phyloP scores from a whole-genome alignment of 2,113 vertebrate genomes.

The Ptilorrhoa leucosticta region DNA sequence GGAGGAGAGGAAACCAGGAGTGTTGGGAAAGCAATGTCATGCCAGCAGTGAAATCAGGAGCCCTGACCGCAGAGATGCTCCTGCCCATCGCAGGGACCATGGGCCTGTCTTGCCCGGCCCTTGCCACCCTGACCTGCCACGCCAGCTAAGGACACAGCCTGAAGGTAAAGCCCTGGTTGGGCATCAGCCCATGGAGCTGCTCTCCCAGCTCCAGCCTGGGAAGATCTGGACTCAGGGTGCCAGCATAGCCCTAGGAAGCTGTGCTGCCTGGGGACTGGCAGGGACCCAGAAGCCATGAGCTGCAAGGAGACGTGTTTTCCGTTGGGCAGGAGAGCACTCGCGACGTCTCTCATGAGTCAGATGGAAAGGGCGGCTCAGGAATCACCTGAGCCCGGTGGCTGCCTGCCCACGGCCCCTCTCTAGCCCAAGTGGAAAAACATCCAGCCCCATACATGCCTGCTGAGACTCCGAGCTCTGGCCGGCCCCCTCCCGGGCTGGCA shows the following conservation, averaged over 20 bases:
- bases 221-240: neutral
- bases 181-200: accelerated
- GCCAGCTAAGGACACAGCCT: accelerated
- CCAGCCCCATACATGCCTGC: neutral
- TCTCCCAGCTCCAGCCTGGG: neutral
- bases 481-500: neutral
- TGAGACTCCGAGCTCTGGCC: neutral
- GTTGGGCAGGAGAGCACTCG: neutral
- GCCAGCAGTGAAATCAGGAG: neutral
- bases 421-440: slow-evolving; percentile 40
- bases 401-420: neutral
- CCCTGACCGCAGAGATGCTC: neutral
- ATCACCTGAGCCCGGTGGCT: slow-evolving; percentile 17
- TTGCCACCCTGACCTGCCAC: neutral
- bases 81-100: accelerated
- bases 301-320: neutral
- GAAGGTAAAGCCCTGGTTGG: neutral
- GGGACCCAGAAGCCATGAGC: neutral
- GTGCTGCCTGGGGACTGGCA: neutral
- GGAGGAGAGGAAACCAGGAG: neutral
- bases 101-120: neutral
- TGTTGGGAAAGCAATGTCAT: neutral
- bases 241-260: neutral
- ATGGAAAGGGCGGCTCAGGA: slow-evolving; percentile 17
- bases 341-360: neutral